phyloP scores from a whole-genome alignment of 2,113 vertebrate genomes.

The Leptobrachium leishanense region DNA sequence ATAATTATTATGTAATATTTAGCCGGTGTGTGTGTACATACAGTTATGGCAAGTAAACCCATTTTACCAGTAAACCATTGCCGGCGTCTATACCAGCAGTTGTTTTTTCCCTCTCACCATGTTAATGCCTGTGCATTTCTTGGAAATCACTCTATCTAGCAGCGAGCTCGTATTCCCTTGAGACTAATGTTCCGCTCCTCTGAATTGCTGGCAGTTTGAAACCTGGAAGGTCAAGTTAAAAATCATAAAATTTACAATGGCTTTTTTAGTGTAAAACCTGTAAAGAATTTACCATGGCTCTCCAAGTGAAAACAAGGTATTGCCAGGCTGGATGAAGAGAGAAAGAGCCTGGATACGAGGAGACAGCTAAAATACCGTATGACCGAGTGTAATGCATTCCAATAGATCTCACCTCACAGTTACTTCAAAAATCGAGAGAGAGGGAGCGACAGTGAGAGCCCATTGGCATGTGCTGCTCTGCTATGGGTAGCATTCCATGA shows the following conservation, averaged over 20 bases:
- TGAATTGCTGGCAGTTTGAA: slow-evolving; percentile 13
- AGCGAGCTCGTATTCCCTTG: background rate
- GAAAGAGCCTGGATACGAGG: background rate
- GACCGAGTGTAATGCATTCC: slow-evolving; percentile 18
- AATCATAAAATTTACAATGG: slow-evolving; percentile 13
- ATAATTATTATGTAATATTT: too few species aligned
- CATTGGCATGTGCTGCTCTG: slow-evolving; percentile 23
- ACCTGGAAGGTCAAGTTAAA: slow-evolving; percentile 6
- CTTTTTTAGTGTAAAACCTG: background rate
- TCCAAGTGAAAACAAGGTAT: background rate
- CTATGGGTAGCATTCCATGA: slow-evolving; percentile 26
- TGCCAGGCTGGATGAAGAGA: background rate
- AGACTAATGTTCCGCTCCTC: slow-evolving; percentile 8
- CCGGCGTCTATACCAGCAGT: background rate
- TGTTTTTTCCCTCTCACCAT: background rate
- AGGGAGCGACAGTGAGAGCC: background rate
- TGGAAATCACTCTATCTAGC: background rate
- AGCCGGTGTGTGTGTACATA: too few species aligned
- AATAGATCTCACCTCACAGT: background rate
- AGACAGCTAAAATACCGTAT: slow-evolving; percentile 9
- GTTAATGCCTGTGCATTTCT: background rate
- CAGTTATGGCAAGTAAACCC: too few species aligned
- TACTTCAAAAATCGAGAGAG: background rate
- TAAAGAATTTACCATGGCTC: background rate
- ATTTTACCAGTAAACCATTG: too few species aligned